phyloP scores from a whole-genome alignment of 1,140 invertebrate species.

The Steinernema feltiae region DNA sequence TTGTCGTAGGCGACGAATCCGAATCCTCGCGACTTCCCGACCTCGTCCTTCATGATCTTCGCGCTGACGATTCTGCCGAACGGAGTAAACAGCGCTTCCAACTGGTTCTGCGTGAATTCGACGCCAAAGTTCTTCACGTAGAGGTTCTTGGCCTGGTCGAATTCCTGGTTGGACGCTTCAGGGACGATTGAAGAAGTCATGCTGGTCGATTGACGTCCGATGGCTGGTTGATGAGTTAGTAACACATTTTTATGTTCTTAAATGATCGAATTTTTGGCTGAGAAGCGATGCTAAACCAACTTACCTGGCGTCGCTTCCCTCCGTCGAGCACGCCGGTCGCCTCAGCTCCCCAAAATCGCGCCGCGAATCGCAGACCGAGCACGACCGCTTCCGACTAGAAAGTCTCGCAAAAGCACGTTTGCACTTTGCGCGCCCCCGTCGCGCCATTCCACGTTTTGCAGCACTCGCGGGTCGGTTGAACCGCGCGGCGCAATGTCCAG shows the following conservation, averaged over 20 bases:
- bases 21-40: neutral
- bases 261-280: neutral
- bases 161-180: too few relatives aligned
- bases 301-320: too few relatives aligned
- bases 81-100: neutral
- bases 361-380: too few relatives aligned
- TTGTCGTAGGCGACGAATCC: neutral
- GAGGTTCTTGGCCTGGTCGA: neutral
- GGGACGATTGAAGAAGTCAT: too few relatives aligned
- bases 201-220: neutral
- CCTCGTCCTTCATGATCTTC: neutral
- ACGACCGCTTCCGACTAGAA: too few relatives aligned
- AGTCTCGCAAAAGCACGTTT: too few relatives aligned
- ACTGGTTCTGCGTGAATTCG: neutral
- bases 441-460: too few relatives aligned
- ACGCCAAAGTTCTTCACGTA: neutral
- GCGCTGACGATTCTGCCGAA: neutral
- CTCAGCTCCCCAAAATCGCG: too few relatives aligned
- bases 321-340: too few relatives aligned
- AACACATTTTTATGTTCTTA: neutral
- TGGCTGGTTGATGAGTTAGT: neutral
- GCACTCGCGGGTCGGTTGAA: too few relatives aligned
- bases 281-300: neutral
- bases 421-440: too few relatives aligned
- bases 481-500: too few relatives aligned